phyloP scores from a whole-genome alignment of 2,888 invertebrate species.

The Periphyllus acericola region DNA sequence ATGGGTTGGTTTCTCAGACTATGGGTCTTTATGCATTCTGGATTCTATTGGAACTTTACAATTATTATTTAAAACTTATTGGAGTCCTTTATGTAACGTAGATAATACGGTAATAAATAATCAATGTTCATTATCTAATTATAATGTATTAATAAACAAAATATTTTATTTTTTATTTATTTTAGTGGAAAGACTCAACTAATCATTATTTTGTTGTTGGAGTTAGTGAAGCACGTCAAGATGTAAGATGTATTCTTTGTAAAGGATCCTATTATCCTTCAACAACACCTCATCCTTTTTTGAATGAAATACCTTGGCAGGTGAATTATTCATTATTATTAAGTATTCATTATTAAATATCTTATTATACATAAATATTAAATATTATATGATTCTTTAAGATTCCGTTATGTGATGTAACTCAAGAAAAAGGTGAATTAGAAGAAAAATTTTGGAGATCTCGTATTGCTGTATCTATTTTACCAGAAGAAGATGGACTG shows the following conservation, averaged over 20 bases:
- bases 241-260: conserved; percentile 84
- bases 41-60: conserved; percentile 83
- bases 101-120: conserved; percentile 73
- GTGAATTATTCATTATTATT: conserved; percentile 67
- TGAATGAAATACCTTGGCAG: conserved; percentile 79
- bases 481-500: conserved; percentile 65
- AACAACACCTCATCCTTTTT: conserved; percentile 85
- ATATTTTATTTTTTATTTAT: conserved; percentile 55
- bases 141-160: not conserved
- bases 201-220: conserved; percentile 83
- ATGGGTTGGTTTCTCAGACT: conserved; percentile 85
- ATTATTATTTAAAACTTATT: conserved; percentile 77
- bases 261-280: conserved; percentile 89
- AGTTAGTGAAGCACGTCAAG: conserved; percentile 81
- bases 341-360: conserved; percentile 64
- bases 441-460: conserved; percentile 72
- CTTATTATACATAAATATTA: conserved; percentile 8
- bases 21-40: conserved; percentile 80
- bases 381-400: conserved; percentile 66
- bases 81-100: conserved; percentile 85
- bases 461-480: conserved; percentile 54
- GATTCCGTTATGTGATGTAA: conserved; percentile 81
- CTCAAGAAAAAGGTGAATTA: conserved; percentile 81
- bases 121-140: not conserved
- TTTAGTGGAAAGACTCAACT: conserved; percentile 74